phyloP scores from a whole-genome alignment of 2,888 invertebrate species.

The Trissolcus brochymenae region DNA sequence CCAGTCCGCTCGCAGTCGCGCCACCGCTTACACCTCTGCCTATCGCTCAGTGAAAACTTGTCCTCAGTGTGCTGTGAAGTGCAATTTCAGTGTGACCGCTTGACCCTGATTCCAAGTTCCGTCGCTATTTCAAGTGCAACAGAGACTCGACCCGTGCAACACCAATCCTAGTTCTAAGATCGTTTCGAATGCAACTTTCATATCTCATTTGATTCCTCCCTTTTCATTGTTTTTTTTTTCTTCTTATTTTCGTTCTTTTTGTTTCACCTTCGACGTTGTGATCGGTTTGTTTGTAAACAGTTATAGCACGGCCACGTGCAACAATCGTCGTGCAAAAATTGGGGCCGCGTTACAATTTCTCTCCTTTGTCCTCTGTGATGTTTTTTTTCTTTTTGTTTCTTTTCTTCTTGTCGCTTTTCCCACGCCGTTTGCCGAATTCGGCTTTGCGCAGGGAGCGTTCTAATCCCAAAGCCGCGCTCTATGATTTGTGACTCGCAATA shows the following conservation, averaged over 20 bases:
- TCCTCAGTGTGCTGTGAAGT: slow-evolving; percentile 61
- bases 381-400: neutral
- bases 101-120: slow-evolving; percentile 28
- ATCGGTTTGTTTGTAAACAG: slow-evolving; percentile 38
- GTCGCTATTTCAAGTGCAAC: slow-evolving; percentile 3
- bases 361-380: neutral
- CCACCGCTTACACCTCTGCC: slow-evolving; percentile 8
- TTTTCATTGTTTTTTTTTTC: too few species aligned
- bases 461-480: slow-evolving; percentile 51
- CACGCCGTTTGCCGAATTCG: slow-evolving; percentile 1
- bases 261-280: neutral
- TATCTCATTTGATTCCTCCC: too few species aligned
- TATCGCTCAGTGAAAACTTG: neutral
- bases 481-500: slow-evolving; percentile 62
- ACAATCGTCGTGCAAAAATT: neutral
- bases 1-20: slow-evolving; percentile 70
- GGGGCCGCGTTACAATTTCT: slow-evolving; percentile 15
- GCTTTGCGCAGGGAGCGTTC: slow-evolving; percentile 11
- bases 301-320: slow-evolving; percentile 38
- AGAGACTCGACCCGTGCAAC: too few species aligned
- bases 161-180: neutral
- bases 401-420: neutral
- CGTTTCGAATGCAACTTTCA: too few species aligned
- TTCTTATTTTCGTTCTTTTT: too few species aligned
- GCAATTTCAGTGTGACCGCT: slow-evolving; percentile 40